Percentiles rank a stretch among this genome's conserved stretches.
Evolutionary conservation across 2,888 invertebrate species (phyloP).

Genomic region (Xanthorhoe spadicearia): DNA sequence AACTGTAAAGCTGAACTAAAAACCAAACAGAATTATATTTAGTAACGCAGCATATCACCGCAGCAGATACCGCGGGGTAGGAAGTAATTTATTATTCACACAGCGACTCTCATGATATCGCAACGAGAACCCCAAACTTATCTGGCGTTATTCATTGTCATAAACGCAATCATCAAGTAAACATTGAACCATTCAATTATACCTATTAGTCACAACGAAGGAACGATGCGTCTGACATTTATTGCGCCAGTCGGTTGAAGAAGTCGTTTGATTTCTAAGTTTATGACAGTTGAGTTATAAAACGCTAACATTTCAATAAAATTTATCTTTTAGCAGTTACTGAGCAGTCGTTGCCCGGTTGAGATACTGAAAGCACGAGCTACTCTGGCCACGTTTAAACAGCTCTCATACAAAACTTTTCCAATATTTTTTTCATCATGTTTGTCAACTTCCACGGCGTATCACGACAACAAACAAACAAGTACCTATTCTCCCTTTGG

Average conservation of each 20-base stretch:
- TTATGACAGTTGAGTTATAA: neutral
- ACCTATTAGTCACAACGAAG: neutral
- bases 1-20: conserved; percentile 25
- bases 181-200: neutral
- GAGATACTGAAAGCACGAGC: conserved; percentile 45
- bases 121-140: conserved; percentile 52
- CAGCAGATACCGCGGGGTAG: conserved; percentile 36
- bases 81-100: conserved; percentile 52
- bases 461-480: conserved; percentile 75
- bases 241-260: neutral
- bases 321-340: conserved; percentile 1
- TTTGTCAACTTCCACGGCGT: conserved; percentile 68
- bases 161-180: neutral
- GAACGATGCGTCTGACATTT: neutral
- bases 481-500: conserved; percentile 60
- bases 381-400: conserved; percentile 57
- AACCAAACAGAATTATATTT: conserved; percentile 28
- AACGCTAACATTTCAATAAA: neutral
- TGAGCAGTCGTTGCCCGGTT: conserved; percentile 38
- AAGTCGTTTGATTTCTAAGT: neutral
- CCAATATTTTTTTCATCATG: conserved; percentile 79
- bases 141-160: conserved; percentile 2
- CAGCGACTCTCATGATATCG: conserved; percentile 61
- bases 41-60: conserved; percentile 24
- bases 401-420: conserved; percentile 66